Conservation (phyloP, 2,113 vertebrate genomes). For the Pitta sordida region DNA sequence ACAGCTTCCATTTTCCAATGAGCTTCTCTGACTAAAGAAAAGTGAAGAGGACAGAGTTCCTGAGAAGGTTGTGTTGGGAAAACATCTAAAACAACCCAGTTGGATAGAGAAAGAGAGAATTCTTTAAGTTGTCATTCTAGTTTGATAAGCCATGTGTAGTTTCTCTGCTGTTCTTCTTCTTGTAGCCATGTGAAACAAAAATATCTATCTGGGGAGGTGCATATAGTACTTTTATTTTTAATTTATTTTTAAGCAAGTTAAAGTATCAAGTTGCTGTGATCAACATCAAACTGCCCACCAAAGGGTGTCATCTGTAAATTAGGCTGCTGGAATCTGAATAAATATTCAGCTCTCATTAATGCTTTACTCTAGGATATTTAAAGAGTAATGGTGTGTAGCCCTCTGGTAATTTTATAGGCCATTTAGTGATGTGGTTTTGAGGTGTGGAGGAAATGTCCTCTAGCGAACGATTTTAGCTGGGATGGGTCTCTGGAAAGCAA, state of each 20-base stretch:
- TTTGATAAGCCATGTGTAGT: background rate
- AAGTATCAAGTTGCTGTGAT: background rate
- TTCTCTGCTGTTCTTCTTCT: background rate
- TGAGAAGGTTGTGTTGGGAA: background rate
- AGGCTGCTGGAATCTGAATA: background rate
- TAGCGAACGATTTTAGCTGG: background rate
- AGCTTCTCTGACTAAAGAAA: background rate
- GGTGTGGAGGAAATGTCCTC: slow-evolving; percentile 2
- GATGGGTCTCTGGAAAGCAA: background rate
- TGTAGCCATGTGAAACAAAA: background rate
- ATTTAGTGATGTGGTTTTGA: slow-evolving; percentile 8
- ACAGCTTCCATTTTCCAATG: background rate
- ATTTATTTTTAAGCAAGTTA: background rate
- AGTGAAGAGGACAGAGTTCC: background rate
- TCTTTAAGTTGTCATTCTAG: background rate
- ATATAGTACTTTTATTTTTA: background rate
- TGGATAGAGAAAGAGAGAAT: background rate
- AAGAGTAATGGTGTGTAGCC: background rate
- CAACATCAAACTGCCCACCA: background rate
- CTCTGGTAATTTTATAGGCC: slow-evolving; percentile 17
- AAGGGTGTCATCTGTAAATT: background rate
- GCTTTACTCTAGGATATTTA: background rate
- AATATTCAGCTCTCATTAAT: slow-evolving; percentile 6
- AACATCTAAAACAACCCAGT: background rate
- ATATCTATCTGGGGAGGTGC: background rate